A percentile compares a stretch with the other conserved stretches of the same genome.
Evolutionary conservation across 2,888 invertebrate genomes (phyloP).

Genomic region (Philonicus albiceps): DNA sequence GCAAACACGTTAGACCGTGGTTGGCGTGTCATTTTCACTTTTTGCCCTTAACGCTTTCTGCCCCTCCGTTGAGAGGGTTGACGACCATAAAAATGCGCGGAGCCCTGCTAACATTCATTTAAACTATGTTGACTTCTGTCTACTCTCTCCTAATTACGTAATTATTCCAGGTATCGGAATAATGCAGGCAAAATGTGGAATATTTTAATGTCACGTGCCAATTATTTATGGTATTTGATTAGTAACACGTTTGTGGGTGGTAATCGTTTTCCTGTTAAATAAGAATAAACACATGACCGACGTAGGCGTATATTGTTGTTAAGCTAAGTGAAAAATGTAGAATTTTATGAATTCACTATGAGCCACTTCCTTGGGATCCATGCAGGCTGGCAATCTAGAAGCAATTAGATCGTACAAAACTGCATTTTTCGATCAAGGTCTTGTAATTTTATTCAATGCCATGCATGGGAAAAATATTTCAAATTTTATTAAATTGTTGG

Average conservation of each 20-base stretch:
- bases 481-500: not conserved
- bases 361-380: not conserved
- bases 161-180: constrained; percentile 24
- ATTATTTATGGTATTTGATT: constrained; percentile 7
- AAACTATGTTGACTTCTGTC: constrained; percentile 26
- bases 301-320: not conserved
- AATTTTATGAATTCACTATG: not conserved
- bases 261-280: constrained; percentile 9
- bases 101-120: not conserved
- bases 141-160: constrained; percentile 23
- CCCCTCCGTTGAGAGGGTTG: not conserved
- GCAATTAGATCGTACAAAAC: not conserved
- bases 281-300: not conserved
- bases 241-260: not conserved
- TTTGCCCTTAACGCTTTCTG: constrained; percentile 8
- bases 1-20: constrained; percentile 13
- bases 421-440: not conserved
- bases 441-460: not conserved
- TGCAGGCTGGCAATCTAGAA: not conserved
- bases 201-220: constrained; percentile 31
- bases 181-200: constrained; percentile 3
- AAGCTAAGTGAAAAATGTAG: not conserved
- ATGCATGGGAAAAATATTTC: not conserved
- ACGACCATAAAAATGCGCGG: not conserved
- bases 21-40: constrained; percentile 33